Conservation (phyloP, 2,797 vertebrate species). For the Anomalospiza imberbis region DNA sequence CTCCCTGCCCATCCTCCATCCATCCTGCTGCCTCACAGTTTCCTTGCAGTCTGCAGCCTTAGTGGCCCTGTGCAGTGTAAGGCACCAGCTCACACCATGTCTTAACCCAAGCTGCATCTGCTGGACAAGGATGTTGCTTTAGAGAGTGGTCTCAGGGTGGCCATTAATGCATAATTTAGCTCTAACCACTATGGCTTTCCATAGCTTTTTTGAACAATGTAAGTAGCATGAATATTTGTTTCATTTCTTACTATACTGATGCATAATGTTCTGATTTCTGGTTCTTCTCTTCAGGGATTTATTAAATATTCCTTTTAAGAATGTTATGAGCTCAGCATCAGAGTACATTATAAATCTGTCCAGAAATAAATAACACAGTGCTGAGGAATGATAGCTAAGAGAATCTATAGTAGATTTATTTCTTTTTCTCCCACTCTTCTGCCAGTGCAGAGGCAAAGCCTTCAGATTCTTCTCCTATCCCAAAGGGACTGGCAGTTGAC, state of each 20-base stretch:
- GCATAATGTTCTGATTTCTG: background rate
- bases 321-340: background rate
- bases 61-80: background rate
- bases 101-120: background rate
- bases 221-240: background rate
- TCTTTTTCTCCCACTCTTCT: background rate
- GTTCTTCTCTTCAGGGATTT: background rate
- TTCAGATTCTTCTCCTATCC: background rate
- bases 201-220: background rate
- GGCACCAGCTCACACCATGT: background rate
- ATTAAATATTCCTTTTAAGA: slow-evolving; percentile 13
- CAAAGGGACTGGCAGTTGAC: background rate
- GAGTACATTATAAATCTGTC: background rate
- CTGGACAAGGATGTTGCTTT: background rate
- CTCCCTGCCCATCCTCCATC: background rate
- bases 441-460: background rate
- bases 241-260: background rate
- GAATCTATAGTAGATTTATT: background rate
- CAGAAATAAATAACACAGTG: background rate
- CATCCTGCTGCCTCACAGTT: background rate
- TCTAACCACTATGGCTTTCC: background rate
- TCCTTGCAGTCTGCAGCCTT: background rate
- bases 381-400: background rate
- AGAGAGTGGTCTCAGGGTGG: background rate
- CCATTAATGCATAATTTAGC: background rate